Base-by-base conservation (phyloP, 2,888 invertebrate species). In the Adelognathus sp. region DNA sequence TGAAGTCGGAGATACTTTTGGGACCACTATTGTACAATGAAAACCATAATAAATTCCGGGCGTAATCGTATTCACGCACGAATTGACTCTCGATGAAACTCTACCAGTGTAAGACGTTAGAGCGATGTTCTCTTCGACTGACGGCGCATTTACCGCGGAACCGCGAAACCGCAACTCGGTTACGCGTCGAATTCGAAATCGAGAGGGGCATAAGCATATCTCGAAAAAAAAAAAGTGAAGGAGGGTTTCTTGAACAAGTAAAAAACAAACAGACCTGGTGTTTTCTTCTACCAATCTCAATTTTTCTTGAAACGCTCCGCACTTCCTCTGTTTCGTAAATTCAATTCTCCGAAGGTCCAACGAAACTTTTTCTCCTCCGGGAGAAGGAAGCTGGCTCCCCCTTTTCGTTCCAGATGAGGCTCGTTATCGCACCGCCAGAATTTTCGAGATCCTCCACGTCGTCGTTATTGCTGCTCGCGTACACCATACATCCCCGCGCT, bases 331-430 rank as follows among this genome's bases (percentile, higher is more conserved):
- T 21, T 50, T 21, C 27, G 75, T 64, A 81, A 82, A 84, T 76
- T 79, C 79, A 81, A 86, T 85, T 84, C 75, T 81, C 24, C n/a
- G 21, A 21, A 21, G 24, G 11, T 31, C 6, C 56, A 69, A 73
- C 66, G 73, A 69, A 54, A 69, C 61, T 69, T 67, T 56, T 29
- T 21, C 50, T 63, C 60, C 61, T 33, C 18, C 14, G 46, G 31
- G 69, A 41, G 36, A 67, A 56, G 33, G 44, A 41, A 67, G 67
- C 39, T n/a, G n/a, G 18, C 33, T 33, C 29, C 31, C 41, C 56
- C 24, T 21, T 27, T 27, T 41, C 66, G 14, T 14, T 18, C 56
- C 69, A 58, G 44, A 33, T 16, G 54, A 27, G 14, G 44, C 61
- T 67, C 72, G 61, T 76, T 72, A 67, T 72, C 44, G 66, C 7